phyloP scores from a whole-genome alignment of 2,797 vertebrate genomes.

The Macroramphosus scolopax region DNA sequence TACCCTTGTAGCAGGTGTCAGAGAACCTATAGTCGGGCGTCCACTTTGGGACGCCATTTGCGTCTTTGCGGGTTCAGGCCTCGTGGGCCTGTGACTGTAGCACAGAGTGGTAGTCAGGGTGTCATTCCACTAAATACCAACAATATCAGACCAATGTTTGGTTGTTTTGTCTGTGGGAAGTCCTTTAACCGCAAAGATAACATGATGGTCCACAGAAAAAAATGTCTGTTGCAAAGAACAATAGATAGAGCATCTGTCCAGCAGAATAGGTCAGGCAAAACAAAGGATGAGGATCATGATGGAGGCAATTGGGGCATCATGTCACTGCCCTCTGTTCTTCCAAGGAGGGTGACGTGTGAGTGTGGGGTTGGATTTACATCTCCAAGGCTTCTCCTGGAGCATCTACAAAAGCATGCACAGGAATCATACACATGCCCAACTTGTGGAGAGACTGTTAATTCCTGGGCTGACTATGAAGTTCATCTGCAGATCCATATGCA shows the following conservation, averaged over 20 bases:
- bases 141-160: constrained; percentile 59
- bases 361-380: constrained; percentile 79
- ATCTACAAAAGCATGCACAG: constrained; percentile 79
- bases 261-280: constrained; percentile 26
- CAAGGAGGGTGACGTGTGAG: constrained; percentile 80
- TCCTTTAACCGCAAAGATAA: constrained; percentile 79
- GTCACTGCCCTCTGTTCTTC: constrained; percentile 81
- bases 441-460: constrained; percentile 79
- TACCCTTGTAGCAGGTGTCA: constrained; percentile 78
- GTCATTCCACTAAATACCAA: constrained; percentile 20
- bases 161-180: constrained; percentile 74
- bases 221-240: constrained; percentile 60
- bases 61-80: constrained; percentile 69
- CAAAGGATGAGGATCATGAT: constrained; percentile 48
- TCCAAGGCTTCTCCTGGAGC: constrained; percentile 78
- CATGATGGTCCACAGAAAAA: constrained; percentile 75
- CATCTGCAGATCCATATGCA: constrained; percentile 79
- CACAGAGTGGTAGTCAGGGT: constrained; percentile 33
- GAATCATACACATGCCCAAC: constrained; percentile 81
- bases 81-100: constrained; percentile 13
- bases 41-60: constrained; percentile 80
- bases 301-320: constrained; percentile 77
- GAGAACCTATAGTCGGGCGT: constrained; percentile 74
- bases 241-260: constrained; percentile 15
- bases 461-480: constrained; percentile 80